Evolutionary conservation across 2,113 vertebrate genomes (phyloP).

Genomic region (Condylura cristata): DNA sequence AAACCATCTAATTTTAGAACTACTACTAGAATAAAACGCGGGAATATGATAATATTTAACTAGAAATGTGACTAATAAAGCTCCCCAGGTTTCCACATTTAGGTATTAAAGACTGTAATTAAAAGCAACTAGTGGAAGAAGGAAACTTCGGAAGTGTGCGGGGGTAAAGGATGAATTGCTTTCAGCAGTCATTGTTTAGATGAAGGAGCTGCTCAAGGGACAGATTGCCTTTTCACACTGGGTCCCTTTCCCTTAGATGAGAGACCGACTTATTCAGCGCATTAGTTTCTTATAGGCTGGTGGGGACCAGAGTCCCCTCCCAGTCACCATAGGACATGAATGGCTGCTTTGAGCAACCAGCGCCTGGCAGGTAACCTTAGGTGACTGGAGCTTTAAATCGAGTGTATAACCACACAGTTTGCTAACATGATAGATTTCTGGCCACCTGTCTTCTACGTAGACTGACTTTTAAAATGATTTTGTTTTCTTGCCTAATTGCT

Average conservation of each 20-base stretch:
- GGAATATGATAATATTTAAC: conserved; percentile 76
- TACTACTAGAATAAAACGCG: conserved; percentile 76
- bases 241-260: conserved; percentile 38
- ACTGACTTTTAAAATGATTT: no score
- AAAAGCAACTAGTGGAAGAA: conserved; percentile 55
- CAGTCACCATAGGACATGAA: not conserved
- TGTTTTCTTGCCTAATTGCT: not conserved
- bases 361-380: not conserved
- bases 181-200: conserved; percentile 4
- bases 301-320: not conserved
- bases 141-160: conserved; percentile 1
- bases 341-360: not conserved
- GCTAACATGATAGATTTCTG: not conserved
- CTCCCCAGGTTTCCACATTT: conserved; percentile 52
- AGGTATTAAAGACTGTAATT: conserved; percentile 62
- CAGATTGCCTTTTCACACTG: conserved; percentile 19
- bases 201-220: not conserved
- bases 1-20: conserved; percentile 84
- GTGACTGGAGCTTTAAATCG: not conserved
- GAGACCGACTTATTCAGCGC: not conserved
- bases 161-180: not conserved
- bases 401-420: not conserved
- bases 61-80: conserved; percentile 84
- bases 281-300: not conserved
- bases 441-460: not conserved